These are phyloP conservation scores for Chiroxiphia lanceolata DNA, from an alignment of 2,797 vertebrate species.

Conservation along the genomic window DNA sequence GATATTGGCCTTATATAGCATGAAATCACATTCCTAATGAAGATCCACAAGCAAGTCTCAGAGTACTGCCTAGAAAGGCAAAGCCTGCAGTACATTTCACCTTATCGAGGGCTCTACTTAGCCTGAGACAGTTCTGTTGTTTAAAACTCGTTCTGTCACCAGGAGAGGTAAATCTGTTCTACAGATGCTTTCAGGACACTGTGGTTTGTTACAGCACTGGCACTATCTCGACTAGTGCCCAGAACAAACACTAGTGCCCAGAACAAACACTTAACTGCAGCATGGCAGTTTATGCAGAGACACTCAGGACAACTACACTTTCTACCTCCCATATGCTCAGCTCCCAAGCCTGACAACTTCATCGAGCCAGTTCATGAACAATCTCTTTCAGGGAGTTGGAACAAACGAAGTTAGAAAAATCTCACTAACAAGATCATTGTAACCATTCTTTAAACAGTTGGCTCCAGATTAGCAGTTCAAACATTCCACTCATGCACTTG, in stretches of 20 bases:
- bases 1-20: not conserved
- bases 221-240: not conserved
- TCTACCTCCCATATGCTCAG: accelerated
- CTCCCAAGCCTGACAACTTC: too few relatives aligned
- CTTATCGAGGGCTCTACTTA: not conserved
- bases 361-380: accelerated
- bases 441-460: accelerated
- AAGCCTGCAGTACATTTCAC: not conserved
- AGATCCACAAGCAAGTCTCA: accelerated
- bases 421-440: not conserved
- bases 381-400: not conserved
- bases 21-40: not conserved
- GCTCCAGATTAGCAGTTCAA: accelerated
- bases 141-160: not conserved
- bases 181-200: not conserved
- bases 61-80: not conserved
- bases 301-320: accelerated
- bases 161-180: not conserved
- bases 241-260: not conserved
- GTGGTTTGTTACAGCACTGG: not conserved
- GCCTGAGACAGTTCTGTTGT: not conserved
- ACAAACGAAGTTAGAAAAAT: not conserved
- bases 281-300: accelerated
- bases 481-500: accelerated
- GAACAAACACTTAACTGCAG: not conserved